Percentiles rank a stretch among this genome's conserved stretches.
These are phyloP conservation scores for Ammodytes dubius DNA, from an alignment of 2,113 vertebrate species.

Conservation along the genomic window DNA sequence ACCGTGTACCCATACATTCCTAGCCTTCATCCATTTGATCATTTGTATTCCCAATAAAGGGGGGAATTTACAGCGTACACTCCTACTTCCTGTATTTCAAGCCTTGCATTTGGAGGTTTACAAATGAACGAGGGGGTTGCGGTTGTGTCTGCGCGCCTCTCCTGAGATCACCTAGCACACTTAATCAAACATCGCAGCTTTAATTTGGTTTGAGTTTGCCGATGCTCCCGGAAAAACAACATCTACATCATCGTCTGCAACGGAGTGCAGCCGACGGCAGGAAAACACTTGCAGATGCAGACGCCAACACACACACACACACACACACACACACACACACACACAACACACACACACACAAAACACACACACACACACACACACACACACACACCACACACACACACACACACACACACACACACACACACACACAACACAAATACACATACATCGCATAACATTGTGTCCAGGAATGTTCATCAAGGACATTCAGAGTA, in stretches of 20 bases:
- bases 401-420: too few relatives aligned
- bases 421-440: too few relatives aligned
- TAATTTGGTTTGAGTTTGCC: slow-evolving; percentile 79
- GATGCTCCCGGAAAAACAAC: slow-evolving; percentile 72
- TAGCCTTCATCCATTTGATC: slow-evolving; percentile 80
- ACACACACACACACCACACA: too few relatives aligned
- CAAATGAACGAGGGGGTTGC: slow-evolving; percentile 82
- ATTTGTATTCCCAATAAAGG: slow-evolving; percentile 83
- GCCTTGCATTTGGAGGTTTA: slow-evolving; percentile 77
- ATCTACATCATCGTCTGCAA: slow-evolving; percentile 68
- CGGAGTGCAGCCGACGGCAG: slow-evolving; percentile 51
- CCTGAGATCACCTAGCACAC: slow-evolving; percentile 84
- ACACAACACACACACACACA: too few relatives aligned
- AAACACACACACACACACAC: too few relatives aligned
- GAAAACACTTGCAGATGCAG: slow-evolving; percentile 36
- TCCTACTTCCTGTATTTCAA: slow-evolving; percentile 82
- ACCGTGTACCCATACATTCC: slow-evolving; percentile 75
- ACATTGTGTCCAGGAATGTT: slow-evolving; percentile 37
- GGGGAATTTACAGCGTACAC: slow-evolving; percentile 77
- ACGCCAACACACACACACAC: slow-evolving; percentile 33
- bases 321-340: slow-evolving; percentile 26
- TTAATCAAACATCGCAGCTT: slow-evolving; percentile 81
- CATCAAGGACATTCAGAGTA: slow-evolving; percentile 47
- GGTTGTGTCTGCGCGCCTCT: slow-evolving; percentile 77
- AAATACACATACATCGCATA: too few relatives aligned